Evolutionary conservation across 1,140 invertebrate genomes (phyloP).

Genomic region (Drosophila funebris): DNA sequence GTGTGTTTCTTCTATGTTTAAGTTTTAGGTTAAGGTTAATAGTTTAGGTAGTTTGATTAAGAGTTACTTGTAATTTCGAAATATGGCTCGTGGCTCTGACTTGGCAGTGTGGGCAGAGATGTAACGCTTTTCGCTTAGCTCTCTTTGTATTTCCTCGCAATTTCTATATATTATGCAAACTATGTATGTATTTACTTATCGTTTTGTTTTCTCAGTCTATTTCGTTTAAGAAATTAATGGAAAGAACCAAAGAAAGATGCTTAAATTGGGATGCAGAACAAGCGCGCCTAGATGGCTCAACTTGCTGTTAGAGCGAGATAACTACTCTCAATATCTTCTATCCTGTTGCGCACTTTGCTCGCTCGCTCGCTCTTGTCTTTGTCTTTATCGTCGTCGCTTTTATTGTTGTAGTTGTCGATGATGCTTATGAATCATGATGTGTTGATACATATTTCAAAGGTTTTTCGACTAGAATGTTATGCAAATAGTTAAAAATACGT

Average conservation of each 20-base stretch:
- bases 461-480: constrained; percentile 74
- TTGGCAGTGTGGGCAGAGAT: constrained; percentile 76
- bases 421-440: not conserved
- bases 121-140: constrained; percentile 28
- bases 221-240: constrained; percentile 63
- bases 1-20: constrained; percentile 54
- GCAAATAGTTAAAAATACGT: constrained; percentile 55
- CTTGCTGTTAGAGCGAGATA: not conserved
- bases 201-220: constrained; percentile 68
- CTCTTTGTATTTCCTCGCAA: constrained; percentile 23
- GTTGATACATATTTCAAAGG: constrained; percentile 41
- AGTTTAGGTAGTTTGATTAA: constrained; percentile 79
- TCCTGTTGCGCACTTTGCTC: not conserved
- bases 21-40: constrained; percentile 75
- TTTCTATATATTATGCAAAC: constrained; percentile 26
- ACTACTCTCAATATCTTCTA: constrained; percentile 14
- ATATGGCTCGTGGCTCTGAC: constrained; percentile 82
- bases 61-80: constrained; percentile 80
- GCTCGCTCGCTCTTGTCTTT: constrained; percentile 4
- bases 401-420: not conserved
- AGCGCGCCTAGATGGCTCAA: constrained; percentile 8
- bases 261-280: constrained; percentile 22
- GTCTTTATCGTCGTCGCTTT: not conserved
- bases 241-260: constrained; percentile 31
- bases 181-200: constrained; percentile 27